Evolutionary conservation across 1,140 invertebrate genomes (phyloP).

Genomic region (Drosophila parvula): DNA sequence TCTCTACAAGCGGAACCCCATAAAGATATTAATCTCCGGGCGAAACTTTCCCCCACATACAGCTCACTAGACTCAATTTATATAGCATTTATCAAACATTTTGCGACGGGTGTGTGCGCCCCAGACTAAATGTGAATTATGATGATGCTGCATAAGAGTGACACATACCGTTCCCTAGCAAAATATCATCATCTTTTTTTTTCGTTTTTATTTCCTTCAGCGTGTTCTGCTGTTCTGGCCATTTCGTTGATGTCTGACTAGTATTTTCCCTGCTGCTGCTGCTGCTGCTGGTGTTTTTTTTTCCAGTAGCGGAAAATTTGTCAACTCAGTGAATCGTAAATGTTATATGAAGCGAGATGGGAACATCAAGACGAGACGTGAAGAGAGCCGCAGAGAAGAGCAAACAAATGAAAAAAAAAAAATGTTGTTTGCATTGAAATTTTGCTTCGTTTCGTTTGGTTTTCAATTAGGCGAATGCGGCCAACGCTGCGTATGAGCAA

Average conservation of each 20-base stretch:
- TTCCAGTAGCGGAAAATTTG: conserved; percentile 51
- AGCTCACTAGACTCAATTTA: conserved; percentile 36
- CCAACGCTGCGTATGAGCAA: conserved; percentile 67
- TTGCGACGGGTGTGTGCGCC: conserved; percentile 50
- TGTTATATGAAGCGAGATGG: conserved; percentile 67
- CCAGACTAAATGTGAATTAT: conserved; percentile 63
- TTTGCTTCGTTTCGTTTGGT: conserved; percentile 56
- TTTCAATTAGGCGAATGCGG: conserved; percentile 64
- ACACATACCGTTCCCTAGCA: conserved; percentile 54
- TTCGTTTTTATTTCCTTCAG: conserved; percentile 20
- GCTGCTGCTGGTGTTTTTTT: conserved; percentile 5
- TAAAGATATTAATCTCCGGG: conserved; percentile 41
- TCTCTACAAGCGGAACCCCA: not conserved
- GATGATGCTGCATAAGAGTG: conserved; percentile 73
- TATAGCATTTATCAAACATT: conserved; percentile 48
- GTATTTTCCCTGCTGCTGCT: conserved; percentile 28
- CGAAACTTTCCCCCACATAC: conserved; percentile 8
- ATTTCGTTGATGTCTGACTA: conserved; percentile 55
- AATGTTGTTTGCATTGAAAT: conserved; percentile 71
- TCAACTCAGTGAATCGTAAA: conserved; percentile 78
- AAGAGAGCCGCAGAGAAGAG: conserved; percentile 13
- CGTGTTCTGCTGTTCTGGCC: conserved; percentile 51
- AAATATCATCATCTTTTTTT: conserved; percentile 44
- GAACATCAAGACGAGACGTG: conserved; percentile 10
- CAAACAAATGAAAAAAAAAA: conserved; percentile 51